These are phyloP conservation scores for Eidolon dupreanum DNA, from an alignment of 2,797 vertebrate genomes.

Conservation along the genomic window DNA sequence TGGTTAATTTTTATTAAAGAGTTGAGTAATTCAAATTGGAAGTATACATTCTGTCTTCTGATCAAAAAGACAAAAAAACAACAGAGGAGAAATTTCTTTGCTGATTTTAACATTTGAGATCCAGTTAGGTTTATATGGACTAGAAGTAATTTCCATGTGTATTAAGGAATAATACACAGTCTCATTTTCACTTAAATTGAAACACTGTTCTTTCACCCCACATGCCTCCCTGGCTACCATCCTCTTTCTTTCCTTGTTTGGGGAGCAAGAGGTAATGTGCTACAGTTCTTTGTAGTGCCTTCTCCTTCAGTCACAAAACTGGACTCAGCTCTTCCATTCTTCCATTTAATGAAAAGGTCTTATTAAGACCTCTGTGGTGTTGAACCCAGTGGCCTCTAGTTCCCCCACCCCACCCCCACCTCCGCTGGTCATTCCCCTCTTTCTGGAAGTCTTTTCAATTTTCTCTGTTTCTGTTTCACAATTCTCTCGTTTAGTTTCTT, in stretches of 20 bases:
- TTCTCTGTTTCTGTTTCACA: neutral
- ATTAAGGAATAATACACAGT: neutral
- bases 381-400: neutral
- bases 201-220: neutral
- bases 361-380: neutral
- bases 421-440: neutral
- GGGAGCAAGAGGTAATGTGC: neutral
- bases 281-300: neutral
- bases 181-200: neutral
- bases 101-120: neutral
- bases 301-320: neutral
- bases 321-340: neutral
- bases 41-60: neutral
- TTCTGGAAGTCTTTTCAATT: neutral
- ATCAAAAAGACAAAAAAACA: neutral
- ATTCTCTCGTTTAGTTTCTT: neutral
- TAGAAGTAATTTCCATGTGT: neutral
- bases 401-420: rapidly evolving
- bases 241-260: neutral
- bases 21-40: constrained; percentile 1
- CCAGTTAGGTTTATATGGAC: neutral
- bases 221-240: neutral
- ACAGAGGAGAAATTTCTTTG: neutral
- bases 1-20: constrained; percentile 17
- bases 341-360: neutral